Base-by-base conservation (phyloP, 2,888 invertebrate genomes). In the Margaritifera margaritifera region DNA sequence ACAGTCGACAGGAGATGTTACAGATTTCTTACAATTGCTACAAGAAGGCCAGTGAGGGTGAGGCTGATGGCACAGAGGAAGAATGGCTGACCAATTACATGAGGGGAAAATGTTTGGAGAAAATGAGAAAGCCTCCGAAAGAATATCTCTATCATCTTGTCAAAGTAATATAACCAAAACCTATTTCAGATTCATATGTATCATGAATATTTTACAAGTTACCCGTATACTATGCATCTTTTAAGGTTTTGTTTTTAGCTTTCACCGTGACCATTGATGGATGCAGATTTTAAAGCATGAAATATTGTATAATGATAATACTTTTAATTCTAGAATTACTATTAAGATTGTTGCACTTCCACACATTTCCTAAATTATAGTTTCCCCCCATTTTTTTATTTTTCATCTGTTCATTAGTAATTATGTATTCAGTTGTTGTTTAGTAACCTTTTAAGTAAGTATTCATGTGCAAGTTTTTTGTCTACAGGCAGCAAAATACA, bases 31-130 rank as follows among this genome's bases (percentile, higher is more conserved):
- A 93, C 60, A 92, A 93, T 81, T 96, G 96, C 90, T 97, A 97
- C 85, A 92, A 86, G 58, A 84, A 87, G 59, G 90, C 91, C 4
- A 85, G 83, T 11, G 78, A 84, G 63, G 83, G 88, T 75, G 92
- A 92, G 74, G 91, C 91, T 60, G 87, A 87, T 3, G 86, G 85
- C 64, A 93, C 93, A 75, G 96, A 97, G 86, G 97, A 98, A 86
- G 92, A 94, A 69, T 98, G 98, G 98, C 91, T 97, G 53, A 94
- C 95, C 85, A 95, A 96, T 89, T 98, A 97, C 87, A 96, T 98
- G 95, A 91, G 98, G n/a, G 98, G 96, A 0, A 98, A 98, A 92
- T 94, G 97, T 65, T 93, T 94, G 0, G 97, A 98, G 89, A 98
- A 98, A 72, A 92, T 93, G 71, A 93, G 94, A 78, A 93, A 93